Evolutionary conservation across 2,113 vertebrate species (phyloP), one percentile per base, ranked within the genome.

Genomic region (Oncorhynchus masou): DNA sequence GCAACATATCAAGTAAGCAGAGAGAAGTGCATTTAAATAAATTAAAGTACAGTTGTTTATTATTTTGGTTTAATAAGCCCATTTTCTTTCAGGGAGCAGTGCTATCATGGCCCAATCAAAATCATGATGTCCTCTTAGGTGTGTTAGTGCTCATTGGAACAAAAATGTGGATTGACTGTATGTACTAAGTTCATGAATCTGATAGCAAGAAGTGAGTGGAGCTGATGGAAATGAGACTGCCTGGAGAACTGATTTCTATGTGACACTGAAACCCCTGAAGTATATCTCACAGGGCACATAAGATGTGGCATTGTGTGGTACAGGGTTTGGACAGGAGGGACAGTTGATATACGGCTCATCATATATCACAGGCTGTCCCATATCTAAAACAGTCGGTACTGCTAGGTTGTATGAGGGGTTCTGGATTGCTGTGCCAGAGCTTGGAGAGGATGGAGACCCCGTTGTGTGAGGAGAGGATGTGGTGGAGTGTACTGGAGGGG

Each of bases 401-500:
- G 12, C 13, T 66, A 66, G 62, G 25, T 51, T 66, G 16, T 89
- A 91, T 0, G 48, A 74, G 0, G 3, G 80, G 77, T 91, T 91
- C 2, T 39, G 6, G 68, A 86, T 22, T 3, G 29, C 31, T 34
- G 16, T 9, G 1, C 6, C 6, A 39, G 15, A 5, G 29, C 12
- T 9, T 68, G 5, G 66, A 34, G 19, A 34, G 0, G 0, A 13
- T 39, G 39, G 39, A 39, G 39, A 39, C 39, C 39, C 39, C 2
- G n/a, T 8, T 83, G 8, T 72, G 16, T 3, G 59, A 24, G 60
- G 24, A 74, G 74, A 66, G 15, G 29, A 19, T 8, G 8, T 39
- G 68, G 7, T 13, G 4, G 67, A 31, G 0, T 16, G 20, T 13
- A 69, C 20, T 16, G 60, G 22, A 16, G 0, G 65, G 4, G 29